phyloP scores from a whole-genome alignment of 1,140 invertebrate species.

The Eupristina koningsbergeri region DNA sequence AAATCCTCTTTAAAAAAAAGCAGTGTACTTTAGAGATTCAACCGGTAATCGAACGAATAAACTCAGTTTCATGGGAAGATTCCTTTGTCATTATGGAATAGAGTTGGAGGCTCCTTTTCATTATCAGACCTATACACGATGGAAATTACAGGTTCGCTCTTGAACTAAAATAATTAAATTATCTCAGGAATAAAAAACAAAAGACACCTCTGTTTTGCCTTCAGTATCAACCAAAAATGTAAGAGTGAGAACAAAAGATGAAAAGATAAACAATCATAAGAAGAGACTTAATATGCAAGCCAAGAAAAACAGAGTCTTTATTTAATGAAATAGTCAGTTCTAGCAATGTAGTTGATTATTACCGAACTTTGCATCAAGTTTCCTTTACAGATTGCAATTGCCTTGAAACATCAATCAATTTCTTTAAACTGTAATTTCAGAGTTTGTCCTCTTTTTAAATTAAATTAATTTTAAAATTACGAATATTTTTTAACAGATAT shows the following conservation, averaged over 20 bases:
- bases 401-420: constrained; percentile 19
- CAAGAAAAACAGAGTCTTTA: constrained; percentile 73
- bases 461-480: too few species aligned
- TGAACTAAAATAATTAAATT: constrained; percentile 73
- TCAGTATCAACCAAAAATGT: constrained; percentile 55
- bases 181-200: constrained; percentile 65
- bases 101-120: constrained; percentile 8
- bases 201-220: constrained; percentile 64
- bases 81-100: constrained; percentile 55
- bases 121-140: constrained; percentile 41
- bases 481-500: constrained; percentile 52
- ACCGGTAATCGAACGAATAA: constrained; percentile 51
- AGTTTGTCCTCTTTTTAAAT: constrained; percentile 36
- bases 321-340: constrained; percentile 71
- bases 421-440: constrained; percentile 42
- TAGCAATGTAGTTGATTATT: constrained; percentile 74
- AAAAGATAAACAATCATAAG: constrained; percentile 53
- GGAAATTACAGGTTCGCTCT: constrained; percentile 70
- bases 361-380: constrained; percentile 70
- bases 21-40: constrained; percentile 45
- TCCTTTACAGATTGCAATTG: constrained; percentile 35
- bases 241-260: constrained; percentile 31
- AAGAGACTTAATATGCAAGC: constrained; percentile 65
- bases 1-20: constrained; percentile 12
- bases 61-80: constrained; percentile 50